A percentile compares a stretch with the other conserved stretches of the same genome.
Evolutionary conservation across 1,140 invertebrate genomes (phyloP).

Genomic region (Ceratosolen fusciceps): DNA sequence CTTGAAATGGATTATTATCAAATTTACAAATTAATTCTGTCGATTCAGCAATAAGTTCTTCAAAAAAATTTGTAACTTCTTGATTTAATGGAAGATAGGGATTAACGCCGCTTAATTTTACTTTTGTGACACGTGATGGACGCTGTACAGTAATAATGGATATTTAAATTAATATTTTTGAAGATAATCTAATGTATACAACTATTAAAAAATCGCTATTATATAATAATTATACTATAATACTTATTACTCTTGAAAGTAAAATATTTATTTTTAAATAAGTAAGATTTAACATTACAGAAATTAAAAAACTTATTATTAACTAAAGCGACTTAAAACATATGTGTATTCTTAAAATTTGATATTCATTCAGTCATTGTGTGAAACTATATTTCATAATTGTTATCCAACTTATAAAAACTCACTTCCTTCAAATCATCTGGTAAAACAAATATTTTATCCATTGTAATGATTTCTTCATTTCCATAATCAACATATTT

Average conservation of each 20-base stretch:
- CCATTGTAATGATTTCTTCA: slow-evolving; percentile 49
- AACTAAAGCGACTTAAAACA: too few relatives aligned
- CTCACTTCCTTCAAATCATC: slow-evolving; percentile 57
- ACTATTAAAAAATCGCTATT: too few relatives aligned
- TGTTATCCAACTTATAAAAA: slow-evolving; percentile 21
- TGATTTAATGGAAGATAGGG: slow-evolving; percentile 56
- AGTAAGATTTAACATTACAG: too few relatives aligned
- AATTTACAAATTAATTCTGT: slow-evolving; percentile 54
- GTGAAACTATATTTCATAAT: too few relatives aligned
- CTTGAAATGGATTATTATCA: slow-evolving; percentile 45
- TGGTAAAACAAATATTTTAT: slow-evolving; percentile 55
- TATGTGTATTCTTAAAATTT: too few relatives aligned
- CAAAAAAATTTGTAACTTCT: slow-evolving; percentile 56
- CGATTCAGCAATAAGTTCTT: slow-evolving; percentile 51
- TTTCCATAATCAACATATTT: slow-evolving; percentile 66
- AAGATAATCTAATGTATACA: too few relatives aligned
- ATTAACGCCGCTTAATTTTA: slow-evolving; percentile 59
- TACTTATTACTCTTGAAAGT: too few relatives aligned
- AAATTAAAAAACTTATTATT: too few relatives aligned
- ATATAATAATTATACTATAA: too few relatives aligned
- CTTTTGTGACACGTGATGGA: slow-evolving; percentile 47
- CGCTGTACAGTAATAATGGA: slow-evolving; percentile 36
- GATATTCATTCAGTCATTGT: too few relatives aligned
- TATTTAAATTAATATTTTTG: background rate
- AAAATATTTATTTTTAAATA: too few relatives aligned